Conservation (phyloP, 92 coral and sea anemone species). For the Porites lobata region DNA sequence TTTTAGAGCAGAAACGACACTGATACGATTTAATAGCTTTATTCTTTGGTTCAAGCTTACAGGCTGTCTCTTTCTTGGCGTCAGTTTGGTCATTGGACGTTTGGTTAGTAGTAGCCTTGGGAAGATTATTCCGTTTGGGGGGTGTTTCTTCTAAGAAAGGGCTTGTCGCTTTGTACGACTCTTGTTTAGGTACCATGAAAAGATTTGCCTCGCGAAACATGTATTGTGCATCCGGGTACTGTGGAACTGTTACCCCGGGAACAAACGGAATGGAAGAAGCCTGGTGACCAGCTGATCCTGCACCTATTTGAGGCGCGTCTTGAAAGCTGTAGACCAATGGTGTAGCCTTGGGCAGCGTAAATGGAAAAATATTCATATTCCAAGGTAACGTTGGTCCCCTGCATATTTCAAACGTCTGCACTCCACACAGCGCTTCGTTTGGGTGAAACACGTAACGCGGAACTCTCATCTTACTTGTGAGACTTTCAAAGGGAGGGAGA, state of each 20-base stretch:
- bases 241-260: conserved; percentile 3
- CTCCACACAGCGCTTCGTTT: conserved; percentile 17
- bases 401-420: not conserved
- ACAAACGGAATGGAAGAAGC: conserved; percentile 21
- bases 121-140: not conserved
- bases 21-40: not conserved
- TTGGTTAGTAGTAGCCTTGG: not conserved
- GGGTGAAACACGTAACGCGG: conserved; percentile 53
- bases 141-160: not conserved
- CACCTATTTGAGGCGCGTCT: not conserved
- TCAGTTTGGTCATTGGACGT: not conserved
- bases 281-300: not conserved
- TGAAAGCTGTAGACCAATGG: conserved; percentile 6
- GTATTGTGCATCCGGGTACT: conserved; percentile 69
- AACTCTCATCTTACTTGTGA: conserved; percentile 31
- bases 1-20: conserved; percentile 27
- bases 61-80: not conserved
- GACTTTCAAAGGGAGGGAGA: not conserved
- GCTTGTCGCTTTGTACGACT: not conserved
- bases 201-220: conserved; percentile 84
- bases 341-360: conserved; percentile 17
- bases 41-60: not conserved
- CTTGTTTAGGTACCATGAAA: conserved; percentile 18
- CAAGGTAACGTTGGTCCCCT: not conserved
- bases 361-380: not conserved